phyloP scores from a whole-genome alignment of 2,888 invertebrate genomes.

The Craniophora ligustri region DNA sequence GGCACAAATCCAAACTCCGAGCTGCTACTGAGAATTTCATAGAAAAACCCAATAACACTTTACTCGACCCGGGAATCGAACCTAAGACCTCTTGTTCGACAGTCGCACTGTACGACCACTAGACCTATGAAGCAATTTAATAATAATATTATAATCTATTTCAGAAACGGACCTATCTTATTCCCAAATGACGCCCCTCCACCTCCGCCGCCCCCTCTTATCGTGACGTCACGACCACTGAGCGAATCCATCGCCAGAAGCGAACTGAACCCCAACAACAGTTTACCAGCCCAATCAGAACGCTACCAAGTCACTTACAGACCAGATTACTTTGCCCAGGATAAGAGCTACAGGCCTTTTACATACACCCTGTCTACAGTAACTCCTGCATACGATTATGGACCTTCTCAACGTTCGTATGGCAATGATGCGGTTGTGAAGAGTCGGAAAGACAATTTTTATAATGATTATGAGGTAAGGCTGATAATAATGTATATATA shows the following conservation, averaged over 20 bases:
- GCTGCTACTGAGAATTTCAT: neutral
- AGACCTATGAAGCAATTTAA: no score
- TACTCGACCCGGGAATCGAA: no score
- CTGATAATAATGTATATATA: no score
- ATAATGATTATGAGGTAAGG: constrained; percentile 73
- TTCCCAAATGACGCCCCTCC: constrained; percentile 81
- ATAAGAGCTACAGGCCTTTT: constrained; percentile 59
- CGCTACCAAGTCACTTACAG: constrained; percentile 33
- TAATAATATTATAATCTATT: constrained; percentile 28
- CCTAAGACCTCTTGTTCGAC: no score
- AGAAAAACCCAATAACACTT: no score
- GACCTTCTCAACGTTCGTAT: constrained; percentile 53
- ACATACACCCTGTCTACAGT: constrained; percentile 52
- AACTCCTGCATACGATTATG: constrained; percentile 45
- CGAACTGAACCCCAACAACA: constrained; percentile 70
- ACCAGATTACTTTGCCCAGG: constrained; percentile 36
- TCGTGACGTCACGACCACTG: constrained; percentile 81
- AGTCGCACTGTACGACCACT: no score
- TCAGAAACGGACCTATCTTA: constrained; percentile 82
- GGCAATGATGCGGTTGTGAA: constrained; percentile 43
- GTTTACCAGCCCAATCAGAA: constrained; percentile 53
- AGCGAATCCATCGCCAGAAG: constrained; percentile 78
- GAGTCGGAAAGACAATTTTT: constrained; percentile 53
- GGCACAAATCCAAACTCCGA: neutral
- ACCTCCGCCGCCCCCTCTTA: constrained; percentile 74